Conservation (phyloP, 2,888 invertebrate genomes). For the Drosophila yooni region DNA sequence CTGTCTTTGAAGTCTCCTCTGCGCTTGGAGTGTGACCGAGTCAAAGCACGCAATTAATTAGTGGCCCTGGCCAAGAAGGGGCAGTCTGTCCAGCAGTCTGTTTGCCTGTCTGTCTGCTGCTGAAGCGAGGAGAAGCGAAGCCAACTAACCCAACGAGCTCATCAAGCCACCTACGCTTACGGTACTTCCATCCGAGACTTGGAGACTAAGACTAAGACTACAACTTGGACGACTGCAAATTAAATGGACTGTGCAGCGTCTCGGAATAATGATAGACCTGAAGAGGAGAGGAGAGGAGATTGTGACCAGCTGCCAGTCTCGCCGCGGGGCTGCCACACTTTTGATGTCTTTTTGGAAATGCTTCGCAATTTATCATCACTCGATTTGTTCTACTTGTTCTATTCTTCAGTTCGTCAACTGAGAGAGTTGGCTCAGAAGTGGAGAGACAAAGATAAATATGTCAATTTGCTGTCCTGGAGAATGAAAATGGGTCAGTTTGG, state of each 20-base stretch:
- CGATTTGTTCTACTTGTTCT: constrained; percentile 28
- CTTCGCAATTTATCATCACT: constrained; percentile 65
- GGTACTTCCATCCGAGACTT: constrained; percentile 56
- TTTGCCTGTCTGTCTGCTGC: constrained; percentile 28
- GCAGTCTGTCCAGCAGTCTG: constrained; percentile 18
- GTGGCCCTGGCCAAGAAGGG: constrained; percentile 45
- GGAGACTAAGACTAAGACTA: constrained; percentile 19
- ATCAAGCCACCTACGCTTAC: constrained; percentile 78
- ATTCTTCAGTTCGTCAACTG: constrained; percentile 52
- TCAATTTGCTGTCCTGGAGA: constrained; percentile 51
- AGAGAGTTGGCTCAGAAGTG: constrained; percentile 2
- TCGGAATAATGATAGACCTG: constrained; percentile 51
- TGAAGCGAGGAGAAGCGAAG: constrained; percentile 56
- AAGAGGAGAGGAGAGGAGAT: background rate
- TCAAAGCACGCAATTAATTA: constrained; percentile 74
- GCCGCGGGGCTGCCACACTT: constrained; percentile 72
- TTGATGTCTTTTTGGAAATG: constrained; percentile 69
- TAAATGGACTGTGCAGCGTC: constrained; percentile 63
- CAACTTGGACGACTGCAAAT: constrained; percentile 57
- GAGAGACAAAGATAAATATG: constrained; percentile 44
- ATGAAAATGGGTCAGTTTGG: constrained; percentile 57
- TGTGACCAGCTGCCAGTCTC: constrained; percentile 29
- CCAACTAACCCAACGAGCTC: constrained; percentile 56
- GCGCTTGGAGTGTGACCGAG: constrained; percentile 51
- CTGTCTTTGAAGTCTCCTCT: constrained; percentile 9